These are phyloP conservation scores for Schizotus pectinicornis DNA, from an alignment of 2,888 invertebrate genomes.

Conservation along the genomic window DNA sequence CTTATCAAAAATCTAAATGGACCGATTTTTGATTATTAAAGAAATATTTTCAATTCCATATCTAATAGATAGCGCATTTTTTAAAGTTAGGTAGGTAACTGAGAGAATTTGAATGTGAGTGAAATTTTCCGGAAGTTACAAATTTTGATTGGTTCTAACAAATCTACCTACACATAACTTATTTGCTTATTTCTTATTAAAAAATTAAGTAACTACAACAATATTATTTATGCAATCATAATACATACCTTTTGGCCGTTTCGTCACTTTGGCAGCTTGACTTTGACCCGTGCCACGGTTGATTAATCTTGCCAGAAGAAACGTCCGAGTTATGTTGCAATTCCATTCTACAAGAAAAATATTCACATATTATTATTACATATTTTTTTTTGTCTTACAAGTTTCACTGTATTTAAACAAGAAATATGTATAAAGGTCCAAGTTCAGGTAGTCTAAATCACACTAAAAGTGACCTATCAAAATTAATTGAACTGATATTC, in stretches of 20 bases:
- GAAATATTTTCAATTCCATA: no score
- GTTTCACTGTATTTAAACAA: background rate
- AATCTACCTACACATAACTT: no score
- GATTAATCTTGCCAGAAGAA: slow-evolving; percentile 32
- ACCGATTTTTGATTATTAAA: background rate
- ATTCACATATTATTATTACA: background rate
- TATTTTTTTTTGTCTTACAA: background rate
- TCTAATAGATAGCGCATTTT: no score
- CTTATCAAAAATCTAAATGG: slow-evolving; percentile 2
- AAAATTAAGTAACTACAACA: background rate
- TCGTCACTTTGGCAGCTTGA: slow-evolving; percentile 40
- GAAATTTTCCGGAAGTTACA: background rate
- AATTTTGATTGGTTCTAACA: no score
- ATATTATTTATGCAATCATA: no score
- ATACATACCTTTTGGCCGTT: slow-evolving; percentile 41
- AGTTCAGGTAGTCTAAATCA: no score
- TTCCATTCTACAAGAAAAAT: slow-evolving; percentile 46
- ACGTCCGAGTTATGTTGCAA: slow-evolving; percentile 37
- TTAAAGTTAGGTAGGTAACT: no score
- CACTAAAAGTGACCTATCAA: no score
- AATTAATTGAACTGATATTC: no score
- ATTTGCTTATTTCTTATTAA: no score
- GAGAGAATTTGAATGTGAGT: no score
- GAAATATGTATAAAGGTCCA: no score
- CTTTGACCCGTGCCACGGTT: slow-evolving; percentile 50